Evolutionary conservation across 1,140 invertebrate species (phyloP).

Genomic region (Micrasema minimum): DNA sequence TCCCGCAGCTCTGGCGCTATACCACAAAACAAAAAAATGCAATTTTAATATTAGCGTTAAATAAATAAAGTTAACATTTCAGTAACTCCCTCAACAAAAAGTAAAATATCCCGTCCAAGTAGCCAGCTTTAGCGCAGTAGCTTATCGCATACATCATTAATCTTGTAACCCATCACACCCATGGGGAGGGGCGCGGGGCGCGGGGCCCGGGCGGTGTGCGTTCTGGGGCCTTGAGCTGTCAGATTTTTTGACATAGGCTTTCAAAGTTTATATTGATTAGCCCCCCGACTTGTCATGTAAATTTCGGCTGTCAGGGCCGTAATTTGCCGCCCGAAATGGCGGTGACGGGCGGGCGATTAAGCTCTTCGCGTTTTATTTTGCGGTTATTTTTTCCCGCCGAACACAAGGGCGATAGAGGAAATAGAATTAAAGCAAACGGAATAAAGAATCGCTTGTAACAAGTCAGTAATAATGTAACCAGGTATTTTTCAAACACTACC

Average conservation of each 20-base stretch:
- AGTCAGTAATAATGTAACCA: no score
- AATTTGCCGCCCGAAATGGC: constrained; percentile 65
- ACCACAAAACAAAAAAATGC: no score
- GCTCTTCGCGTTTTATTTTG: constrained; percentile 16
- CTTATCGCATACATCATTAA: constrained; percentile 31
- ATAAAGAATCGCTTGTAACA: neutral
- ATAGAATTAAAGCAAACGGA: no score
- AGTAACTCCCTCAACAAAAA: no score
- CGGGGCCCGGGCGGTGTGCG: neutral
- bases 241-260: constrained; percentile 50
- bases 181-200: neutral
- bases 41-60: no score
- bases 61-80: no score
- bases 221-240: constrained; percentile 41
- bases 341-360: constrained; percentile 54
- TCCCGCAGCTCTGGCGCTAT: no score
- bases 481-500: no score
- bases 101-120: neutral
- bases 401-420: constrained; percentile 1
- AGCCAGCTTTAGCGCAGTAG: neutral
- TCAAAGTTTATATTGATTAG: constrained; percentile 70
- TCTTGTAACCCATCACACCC: constrained; percentile 24
- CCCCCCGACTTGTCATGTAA: constrained; percentile 66
- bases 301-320: constrained; percentile 67
- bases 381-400: neutral